phyloP scores from a whole-genome alignment of 2,113 vertebrate species.

The Pomatostomus ruficeps region DNA sequence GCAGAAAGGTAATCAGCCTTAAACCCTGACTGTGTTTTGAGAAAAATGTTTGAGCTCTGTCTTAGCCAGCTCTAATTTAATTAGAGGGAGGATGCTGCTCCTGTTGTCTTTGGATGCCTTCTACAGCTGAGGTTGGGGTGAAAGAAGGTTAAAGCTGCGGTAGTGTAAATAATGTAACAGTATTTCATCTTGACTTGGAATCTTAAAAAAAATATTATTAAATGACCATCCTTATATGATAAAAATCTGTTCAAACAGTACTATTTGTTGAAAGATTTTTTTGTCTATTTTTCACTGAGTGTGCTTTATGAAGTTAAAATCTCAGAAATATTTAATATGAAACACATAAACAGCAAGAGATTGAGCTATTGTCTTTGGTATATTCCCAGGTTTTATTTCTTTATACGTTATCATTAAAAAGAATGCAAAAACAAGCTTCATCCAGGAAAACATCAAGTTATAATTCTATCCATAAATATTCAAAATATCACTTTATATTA shows the following conservation, averaged over 20 bases:
- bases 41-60: neutral
- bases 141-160: slow-evolving; percentile 1
- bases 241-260: slow-evolving; percentile 11
- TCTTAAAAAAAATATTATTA: slow-evolving; percentile 22
- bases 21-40: neutral
- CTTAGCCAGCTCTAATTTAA: neutral
- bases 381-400: neutral
- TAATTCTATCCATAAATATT: neutral
- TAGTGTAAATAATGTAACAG: slow-evolving; percentile 9
- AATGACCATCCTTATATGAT: neutral
- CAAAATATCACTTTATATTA: neutral
- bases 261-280: slow-evolving; percentile 31
- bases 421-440: neutral
- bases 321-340: neutral
- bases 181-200: slow-evolving; percentile 5
- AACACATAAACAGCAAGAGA: neutral
- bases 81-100: neutral
- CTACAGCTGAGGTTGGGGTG: neutral
- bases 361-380: neutral
- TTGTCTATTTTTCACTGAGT: slow-evolving; percentile 10
- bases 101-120: slow-evolving; percentile 47
- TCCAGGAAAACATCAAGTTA: neutral
- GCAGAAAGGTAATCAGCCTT: neutral
- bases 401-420: neutral
- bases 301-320: neutral